Evolutionary conservation across 2,797 vertebrate species (phyloP).

Genomic region (Melanogrammus aeglefinus): DNA sequence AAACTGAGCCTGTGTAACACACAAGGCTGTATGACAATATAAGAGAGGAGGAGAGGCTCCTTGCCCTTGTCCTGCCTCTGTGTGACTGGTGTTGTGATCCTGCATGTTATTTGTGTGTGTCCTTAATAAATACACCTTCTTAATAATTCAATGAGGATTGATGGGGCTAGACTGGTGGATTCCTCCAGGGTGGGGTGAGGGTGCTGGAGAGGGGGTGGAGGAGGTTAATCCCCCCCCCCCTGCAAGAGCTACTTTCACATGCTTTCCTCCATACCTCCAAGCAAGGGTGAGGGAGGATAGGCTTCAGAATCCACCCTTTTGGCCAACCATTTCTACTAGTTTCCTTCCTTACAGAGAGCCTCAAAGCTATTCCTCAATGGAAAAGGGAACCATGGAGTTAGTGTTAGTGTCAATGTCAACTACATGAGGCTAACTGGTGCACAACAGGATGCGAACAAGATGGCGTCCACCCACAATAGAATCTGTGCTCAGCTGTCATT

Average conservation of each 20-base stretch:
- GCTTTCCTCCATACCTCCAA: no score
- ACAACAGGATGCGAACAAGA: no score
- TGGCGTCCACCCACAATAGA: background rate
- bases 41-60: no score
- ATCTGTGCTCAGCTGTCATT: background rate
- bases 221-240: background rate
- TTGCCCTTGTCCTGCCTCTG: slow-evolving; percentile 66
- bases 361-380: no score
- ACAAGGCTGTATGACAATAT: no score
- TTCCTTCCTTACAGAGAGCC: no score
- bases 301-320: background rate
- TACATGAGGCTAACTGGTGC: background rate
- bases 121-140: slow-evolving; percentile 25
- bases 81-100: background rate
- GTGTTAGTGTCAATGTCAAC: no score
- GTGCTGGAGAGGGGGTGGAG: background rate
- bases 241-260: no score
- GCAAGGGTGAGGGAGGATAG: no score
- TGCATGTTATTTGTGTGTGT: slow-evolving; percentile 27
- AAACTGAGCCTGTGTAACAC: no score
- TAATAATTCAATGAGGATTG: slow-evolving; percentile 66
- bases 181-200: slow-evolving; percentile 18
- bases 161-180: slow-evolving; percentile 36
- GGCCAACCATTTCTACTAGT: no score
- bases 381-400: no score